Conservation (phyloP, 2,888 invertebrate genomes). For the Sclerodermus sp. region DNA sequence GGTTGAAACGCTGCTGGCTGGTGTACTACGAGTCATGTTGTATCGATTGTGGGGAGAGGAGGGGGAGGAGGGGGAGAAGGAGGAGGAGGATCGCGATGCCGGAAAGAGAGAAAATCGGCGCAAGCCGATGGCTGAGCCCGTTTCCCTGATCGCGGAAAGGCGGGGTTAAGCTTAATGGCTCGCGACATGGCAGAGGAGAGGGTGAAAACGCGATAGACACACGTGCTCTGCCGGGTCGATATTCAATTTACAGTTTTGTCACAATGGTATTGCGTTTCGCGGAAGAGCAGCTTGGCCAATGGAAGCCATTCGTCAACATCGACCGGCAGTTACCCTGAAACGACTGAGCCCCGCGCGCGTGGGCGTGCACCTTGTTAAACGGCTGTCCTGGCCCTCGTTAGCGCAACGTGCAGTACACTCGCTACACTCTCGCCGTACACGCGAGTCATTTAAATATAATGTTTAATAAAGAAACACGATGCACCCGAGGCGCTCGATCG, state of each 20-base stretch:
- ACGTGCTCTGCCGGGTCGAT: conserved; percentile 42
- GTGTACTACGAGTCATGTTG: too few relatives aligned
- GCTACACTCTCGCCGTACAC: neutral
- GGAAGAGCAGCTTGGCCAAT: conserved; percentile 27
- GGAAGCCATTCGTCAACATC: conserved; percentile 24
- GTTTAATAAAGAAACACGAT: conserved; percentile 20
- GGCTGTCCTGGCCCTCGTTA: conserved; percentile 16
- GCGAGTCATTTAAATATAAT: conserved; percentile 27
- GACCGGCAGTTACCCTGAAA: conserved; percentile 17
- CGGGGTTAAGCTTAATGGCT: conserved; percentile 27
- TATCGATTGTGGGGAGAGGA: too few relatives aligned
- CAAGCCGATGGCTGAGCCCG: neutral
- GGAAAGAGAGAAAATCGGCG: neutral
- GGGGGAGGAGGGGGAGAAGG: too few relatives aligned
- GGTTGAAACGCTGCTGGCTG: too few relatives aligned
- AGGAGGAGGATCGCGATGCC: neutral
- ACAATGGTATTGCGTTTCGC: conserved; percentile 41
- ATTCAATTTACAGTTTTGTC: conserved; percentile 56
- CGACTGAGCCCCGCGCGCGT: conserved; percentile 21
- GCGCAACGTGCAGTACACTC: neutral
- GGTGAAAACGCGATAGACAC: neutral
- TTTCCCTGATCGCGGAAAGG: conserved; percentile 2
- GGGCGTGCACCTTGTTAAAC: conserved; percentile 29
- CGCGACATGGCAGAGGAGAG: conserved; percentile 37
- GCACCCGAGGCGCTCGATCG: neutral